A percentile compares a stretch with the other conserved stretches of the same genome.
Evolutionary conservation across 1,140 invertebrate genomes (phyloP).

Genomic region (Apolygus lucorum): DNA sequence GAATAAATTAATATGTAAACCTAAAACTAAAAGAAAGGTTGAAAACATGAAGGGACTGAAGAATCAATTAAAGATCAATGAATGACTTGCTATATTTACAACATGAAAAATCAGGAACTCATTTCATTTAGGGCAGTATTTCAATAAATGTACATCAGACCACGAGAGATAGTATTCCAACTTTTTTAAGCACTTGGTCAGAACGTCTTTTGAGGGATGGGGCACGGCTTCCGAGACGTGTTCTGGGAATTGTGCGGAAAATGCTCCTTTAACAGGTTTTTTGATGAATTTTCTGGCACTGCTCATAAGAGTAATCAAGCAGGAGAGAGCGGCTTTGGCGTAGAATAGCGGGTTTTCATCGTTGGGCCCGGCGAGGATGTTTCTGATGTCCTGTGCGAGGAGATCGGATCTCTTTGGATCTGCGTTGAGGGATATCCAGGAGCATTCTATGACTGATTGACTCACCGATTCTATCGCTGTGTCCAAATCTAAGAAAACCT

Average conservation of each 20-base stretch:
- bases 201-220: constrained; percentile 45
- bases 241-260: constrained; percentile 48
- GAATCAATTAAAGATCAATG: too few species aligned
- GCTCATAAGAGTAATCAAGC: constrained; percentile 48
- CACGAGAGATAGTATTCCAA: constrained; percentile 60
- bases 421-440: constrained; percentile 36
- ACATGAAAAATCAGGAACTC: too few species aligned
- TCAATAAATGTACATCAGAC: constrained; percentile 16
- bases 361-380: constrained; percentile 44
- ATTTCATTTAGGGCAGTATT: too few species aligned
- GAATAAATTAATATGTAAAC: too few species aligned
- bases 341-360: constrained; percentile 42
- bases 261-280: constrained; percentile 38
- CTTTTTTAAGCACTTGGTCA: constrained; percentile 52
- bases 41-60: too few species aligned
- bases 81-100: too few species aligned
- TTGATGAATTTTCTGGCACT: constrained; percentile 40
- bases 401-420: constrained; percentile 38
- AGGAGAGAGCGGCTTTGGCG: constrained; percentile 48
- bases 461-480: constrained; percentile 53
- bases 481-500: constrained; percentile 49
- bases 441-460: constrained; percentile 43
- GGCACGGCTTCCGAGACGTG: constrained; percentile 40
- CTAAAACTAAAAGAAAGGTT: too few species aligned
- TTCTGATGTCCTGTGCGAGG: constrained; percentile 40